Evolutionary conservation across 2,113 vertebrate species (phyloP), one percentile per base, ranked within the genome.

Genomic region (Charadrius vociferus): DNA sequence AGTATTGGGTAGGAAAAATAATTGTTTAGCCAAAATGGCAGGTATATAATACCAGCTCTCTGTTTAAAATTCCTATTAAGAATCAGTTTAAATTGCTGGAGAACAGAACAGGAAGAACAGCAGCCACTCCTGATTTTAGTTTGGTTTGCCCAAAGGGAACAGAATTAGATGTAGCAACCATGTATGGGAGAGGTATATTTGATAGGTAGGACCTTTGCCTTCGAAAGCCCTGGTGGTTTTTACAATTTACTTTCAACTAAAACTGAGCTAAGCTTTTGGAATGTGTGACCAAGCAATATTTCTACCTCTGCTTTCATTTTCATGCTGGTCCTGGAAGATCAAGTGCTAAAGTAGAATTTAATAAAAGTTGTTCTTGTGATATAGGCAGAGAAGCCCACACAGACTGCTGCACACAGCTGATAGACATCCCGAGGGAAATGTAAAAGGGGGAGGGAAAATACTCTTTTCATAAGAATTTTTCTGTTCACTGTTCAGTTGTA

Each of bases 331-430:
- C 83, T 92, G 65, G 68, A 95, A 93, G 77, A 66, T 89, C 67
- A 86, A 92, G 52, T 75, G 73, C 77, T 90, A 39, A 91, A 95
- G 73, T 56, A 79, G 56, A 93, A 90, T 92, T 78, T 86, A 95
- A 89, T 95, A 92, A 89, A 95, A 88, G 59, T 74, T 91, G 50
- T 61, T 97, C 71, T 66, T 72, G 52, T 84, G 83, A 74, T 95
- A 81, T 12, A 91, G 71, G 56, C 62, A 88, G 77, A 20, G 43
- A 95, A 95, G 86, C 86, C 77, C 78, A 78, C 49, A 92, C 56
- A 92, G 62, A 41, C 47, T 81, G 88, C 68, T 89, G 82, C 80
- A 72, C 47, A 68, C 80, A 89, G 29, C 49, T 81, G 68, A 95
- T 43, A 93, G 90, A 90, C 85, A 90, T 62, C 90, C 91, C 68